Evolutionary conservation across 2,888 invertebrate species (phyloP).

Genomic region (Periphyllus acericola): DNA sequence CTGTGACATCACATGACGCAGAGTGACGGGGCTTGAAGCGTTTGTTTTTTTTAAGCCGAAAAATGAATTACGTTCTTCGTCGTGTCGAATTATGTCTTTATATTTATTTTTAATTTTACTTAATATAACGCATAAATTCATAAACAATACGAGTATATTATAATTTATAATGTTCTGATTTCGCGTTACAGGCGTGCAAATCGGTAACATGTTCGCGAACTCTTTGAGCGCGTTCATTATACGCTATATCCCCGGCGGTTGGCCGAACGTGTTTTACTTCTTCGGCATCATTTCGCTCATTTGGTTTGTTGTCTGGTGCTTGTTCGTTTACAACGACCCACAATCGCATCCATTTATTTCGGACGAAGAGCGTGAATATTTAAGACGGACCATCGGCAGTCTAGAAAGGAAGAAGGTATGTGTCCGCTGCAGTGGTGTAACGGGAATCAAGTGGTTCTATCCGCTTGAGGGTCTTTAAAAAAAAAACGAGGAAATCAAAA

Average conservation of each 20-base stretch:
- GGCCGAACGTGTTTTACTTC: constrained; percentile 67
- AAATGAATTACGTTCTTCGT: too few species aligned
- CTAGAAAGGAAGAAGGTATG: constrained; percentile 65
- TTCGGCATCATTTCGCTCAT: constrained; percentile 66
- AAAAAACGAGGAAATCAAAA: too few species aligned
- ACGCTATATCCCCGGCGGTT: constrained; percentile 66
- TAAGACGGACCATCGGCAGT: constrained; percentile 74
- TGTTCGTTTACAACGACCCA: constrained; percentile 70
- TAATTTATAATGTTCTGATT: not conserved
- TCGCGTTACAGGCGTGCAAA: constrained; percentile 65
- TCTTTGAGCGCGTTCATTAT: constrained; percentile 65
- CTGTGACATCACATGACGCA: too few species aligned
- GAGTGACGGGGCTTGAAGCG: too few species aligned
- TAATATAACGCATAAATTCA: too few species aligned
- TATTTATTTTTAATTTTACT: too few species aligned
- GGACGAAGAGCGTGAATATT: constrained; percentile 76
- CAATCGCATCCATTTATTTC: constrained; percentile 79
- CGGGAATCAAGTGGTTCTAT: too few species aligned
- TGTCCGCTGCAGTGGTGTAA: too few species aligned
- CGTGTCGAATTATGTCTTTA: too few species aligned
- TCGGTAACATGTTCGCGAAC: constrained; percentile 65
- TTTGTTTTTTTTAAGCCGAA: too few species aligned
- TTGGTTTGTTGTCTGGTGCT: constrained; percentile 67
- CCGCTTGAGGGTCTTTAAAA: too few species aligned
- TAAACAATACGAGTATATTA: too few species aligned